Evolutionary conservation across 2,797 vertebrate species (phyloP), one percentile per base, ranked within the genome.

Genomic region (Halcyon smyrnensis): DNA sequence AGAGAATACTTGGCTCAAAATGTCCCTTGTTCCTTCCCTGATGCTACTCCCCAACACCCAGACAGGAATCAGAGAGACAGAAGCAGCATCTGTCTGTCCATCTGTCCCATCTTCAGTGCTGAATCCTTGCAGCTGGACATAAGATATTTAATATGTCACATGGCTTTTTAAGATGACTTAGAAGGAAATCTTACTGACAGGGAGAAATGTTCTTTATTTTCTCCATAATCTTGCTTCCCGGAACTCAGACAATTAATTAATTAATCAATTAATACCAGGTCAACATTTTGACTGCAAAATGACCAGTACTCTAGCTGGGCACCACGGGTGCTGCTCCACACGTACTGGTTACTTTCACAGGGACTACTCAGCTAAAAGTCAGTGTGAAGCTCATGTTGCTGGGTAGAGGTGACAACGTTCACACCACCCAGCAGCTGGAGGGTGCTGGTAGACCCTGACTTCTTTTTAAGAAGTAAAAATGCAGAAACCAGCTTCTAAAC

Each of bases 351-450:
- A 9, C 37, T 74, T 41, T 20, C 41, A 15, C 24, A 6, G 10
- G 37, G 34, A 53, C 39, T 12, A 3, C 9, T 50, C 20, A 0
- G 0, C 10, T 12, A n/a, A 30, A 27, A 9, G 19, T 5, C 15
- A 1, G 27, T 1, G 4, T 2, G 15, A 28, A 25, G 54, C 37
- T 53, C 28, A 5, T 6, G 0, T 4, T 0, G 2, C 73, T 11
- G 12, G 15, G 36, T 8, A 19, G 11, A 11, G 36, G 6, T 14
- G 41, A 9, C 23, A n/a, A 27, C 3, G 0, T 2, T 65, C 39
- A n/a, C 41, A 28, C 1, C 34, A 16, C 34, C 13, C 10, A 24
- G 24, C 62, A 60, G 54, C 57, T 41, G 70, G 3, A 19, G 18
- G 43, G 12, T 60, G 59, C 20, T 45, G 18, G 70, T 2, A 30